Evolutionary conservation across 2,113 vertebrate genomes (phyloP).

Genomic region (Myxocyprinus asiaticus): DNA sequence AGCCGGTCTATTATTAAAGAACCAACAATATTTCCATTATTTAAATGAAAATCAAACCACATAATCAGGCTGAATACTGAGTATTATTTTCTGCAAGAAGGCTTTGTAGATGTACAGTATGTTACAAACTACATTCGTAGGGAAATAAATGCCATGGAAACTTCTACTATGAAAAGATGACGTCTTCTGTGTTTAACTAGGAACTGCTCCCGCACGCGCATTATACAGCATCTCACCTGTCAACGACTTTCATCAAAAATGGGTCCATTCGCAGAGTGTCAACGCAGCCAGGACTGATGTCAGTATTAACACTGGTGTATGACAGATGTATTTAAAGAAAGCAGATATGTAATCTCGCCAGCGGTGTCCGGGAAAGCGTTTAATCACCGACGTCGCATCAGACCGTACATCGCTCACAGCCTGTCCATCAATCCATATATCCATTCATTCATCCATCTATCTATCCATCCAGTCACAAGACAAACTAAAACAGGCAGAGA

Average conservation of each 20-base stretch:
- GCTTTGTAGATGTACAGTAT: too few relatives aligned
- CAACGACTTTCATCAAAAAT: conserved; percentile 27
- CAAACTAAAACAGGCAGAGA: not conserved
- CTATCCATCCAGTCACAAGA: not conserved
- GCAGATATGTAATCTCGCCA: conserved; percentile 25
- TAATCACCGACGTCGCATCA: not conserved
- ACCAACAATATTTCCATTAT: not conserved
- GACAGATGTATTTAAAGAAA: conserved; percentile 1
- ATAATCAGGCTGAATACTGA: not conserved
- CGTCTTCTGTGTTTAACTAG: not conserved
- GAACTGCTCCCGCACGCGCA: conserved; percentile 20
- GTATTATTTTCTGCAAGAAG: not conserved
- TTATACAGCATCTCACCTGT: conserved; percentile 1
- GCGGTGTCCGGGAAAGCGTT: not conserved
- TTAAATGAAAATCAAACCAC: not conserved
- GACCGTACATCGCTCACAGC: conserved; percentile 9
- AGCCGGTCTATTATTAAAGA: not conserved
- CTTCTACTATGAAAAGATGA: conserved; percentile 27
- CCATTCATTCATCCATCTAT: not conserved
- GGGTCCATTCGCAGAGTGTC: conserved; percentile 5
- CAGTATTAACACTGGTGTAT: not conserved
- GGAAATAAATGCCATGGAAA: not conserved
- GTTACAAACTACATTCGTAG: not conserved
- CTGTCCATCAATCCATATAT: conserved; percentile 3
- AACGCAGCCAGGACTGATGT: not conserved